Percentiles rank a stretch among this genome's conserved stretches.
Conservation (phyloP, 2,113 vertebrate genomes). For the Cololabis saira region DNA sequence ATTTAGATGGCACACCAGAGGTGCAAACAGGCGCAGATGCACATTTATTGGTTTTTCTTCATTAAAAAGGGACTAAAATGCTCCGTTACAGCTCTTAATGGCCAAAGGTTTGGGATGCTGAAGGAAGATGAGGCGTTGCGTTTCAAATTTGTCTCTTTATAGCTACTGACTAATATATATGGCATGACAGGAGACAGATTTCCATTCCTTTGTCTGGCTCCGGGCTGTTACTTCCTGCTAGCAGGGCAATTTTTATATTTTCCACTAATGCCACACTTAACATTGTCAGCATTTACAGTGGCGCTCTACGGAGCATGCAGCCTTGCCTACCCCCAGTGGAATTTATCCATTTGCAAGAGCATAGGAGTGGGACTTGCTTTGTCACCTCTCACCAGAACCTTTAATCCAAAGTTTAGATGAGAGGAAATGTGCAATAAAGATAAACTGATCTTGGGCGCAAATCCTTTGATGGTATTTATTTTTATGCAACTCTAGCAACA, state of each 20-base stretch:
- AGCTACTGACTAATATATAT: neutral
- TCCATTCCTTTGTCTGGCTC: conserved; percentile 64
- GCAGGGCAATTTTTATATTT: conserved; percentile 47
- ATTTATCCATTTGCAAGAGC: conserved; percentile 22
- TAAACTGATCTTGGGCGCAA: too few species aligned
- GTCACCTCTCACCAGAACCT: conserved; percentile 1
- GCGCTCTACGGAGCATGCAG: conserved; percentile 11
- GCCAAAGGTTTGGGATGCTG: neutral
- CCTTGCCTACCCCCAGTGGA: conserved; percentile 12
- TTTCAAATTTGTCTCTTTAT: conserved; percentile 27
- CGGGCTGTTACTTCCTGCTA: conserved; percentile 33
- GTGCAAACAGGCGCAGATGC: conserved; percentile 5
- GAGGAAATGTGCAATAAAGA: too few species aligned
- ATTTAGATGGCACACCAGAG: conserved; percentile 1
- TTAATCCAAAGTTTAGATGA: too few species aligned
- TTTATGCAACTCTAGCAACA: too few species aligned
- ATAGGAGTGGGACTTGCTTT: conserved; percentile 20
- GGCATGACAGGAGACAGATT: conserved; percentile 28
- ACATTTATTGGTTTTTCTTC: conserved; percentile 9
- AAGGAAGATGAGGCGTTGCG: conserved; percentile 6
- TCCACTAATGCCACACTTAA: conserved; percentile 43
- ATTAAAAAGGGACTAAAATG: neutral
- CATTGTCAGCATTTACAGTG: conserved; percentile 60
- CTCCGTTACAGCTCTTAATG: neutral
- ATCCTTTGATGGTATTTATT: too few species aligned